These are phyloP conservation scores for Arrhamphus sclerolepis DNA, from an alignment of 2,797 vertebrate genomes.

Conservation along the genomic window DNA sequence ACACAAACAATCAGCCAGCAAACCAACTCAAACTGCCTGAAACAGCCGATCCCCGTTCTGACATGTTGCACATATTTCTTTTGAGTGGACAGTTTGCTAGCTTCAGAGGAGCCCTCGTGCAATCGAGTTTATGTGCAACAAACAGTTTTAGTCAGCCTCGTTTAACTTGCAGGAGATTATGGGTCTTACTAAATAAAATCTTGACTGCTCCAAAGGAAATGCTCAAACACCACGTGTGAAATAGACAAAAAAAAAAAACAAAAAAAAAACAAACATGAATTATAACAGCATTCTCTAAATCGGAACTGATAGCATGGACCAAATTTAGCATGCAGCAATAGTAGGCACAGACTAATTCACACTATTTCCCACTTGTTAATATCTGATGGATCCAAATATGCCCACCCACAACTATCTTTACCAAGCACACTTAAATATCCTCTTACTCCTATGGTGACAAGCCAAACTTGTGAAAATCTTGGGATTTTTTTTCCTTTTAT, in stretches of 20 bases:
- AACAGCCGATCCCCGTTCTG: no score
- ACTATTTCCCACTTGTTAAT: slow-evolving; percentile 14
- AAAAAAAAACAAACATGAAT: not conserved
- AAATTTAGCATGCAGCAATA: no score
- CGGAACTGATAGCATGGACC: slow-evolving; percentile 6
- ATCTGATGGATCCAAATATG: slow-evolving; percentile 25
- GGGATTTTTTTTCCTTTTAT: slow-evolving; percentile 23
- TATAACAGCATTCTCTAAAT: slow-evolving; percentile 7
- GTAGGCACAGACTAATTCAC: not conserved
- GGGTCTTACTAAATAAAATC: not conserved
- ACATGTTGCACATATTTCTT: no score
- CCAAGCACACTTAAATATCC: slow-evolving; percentile 26
- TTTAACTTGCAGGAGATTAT: no score
- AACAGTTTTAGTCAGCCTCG: no score
- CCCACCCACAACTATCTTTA: slow-evolving; percentile 46
- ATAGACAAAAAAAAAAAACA: not conserved
- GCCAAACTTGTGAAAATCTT: slow-evolving; percentile 25
- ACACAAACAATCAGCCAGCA: no score
- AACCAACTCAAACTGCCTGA: no score
- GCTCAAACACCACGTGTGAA: not conserved
- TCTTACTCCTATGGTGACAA: slow-evolving; percentile 29
- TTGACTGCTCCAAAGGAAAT: not conserved
- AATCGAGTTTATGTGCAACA: no score
- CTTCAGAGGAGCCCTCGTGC: no score
- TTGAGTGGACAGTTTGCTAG: no score